Base-by-base conservation (phyloP, 1,140 invertebrate species). In the Nylanderia fulva region DNA sequence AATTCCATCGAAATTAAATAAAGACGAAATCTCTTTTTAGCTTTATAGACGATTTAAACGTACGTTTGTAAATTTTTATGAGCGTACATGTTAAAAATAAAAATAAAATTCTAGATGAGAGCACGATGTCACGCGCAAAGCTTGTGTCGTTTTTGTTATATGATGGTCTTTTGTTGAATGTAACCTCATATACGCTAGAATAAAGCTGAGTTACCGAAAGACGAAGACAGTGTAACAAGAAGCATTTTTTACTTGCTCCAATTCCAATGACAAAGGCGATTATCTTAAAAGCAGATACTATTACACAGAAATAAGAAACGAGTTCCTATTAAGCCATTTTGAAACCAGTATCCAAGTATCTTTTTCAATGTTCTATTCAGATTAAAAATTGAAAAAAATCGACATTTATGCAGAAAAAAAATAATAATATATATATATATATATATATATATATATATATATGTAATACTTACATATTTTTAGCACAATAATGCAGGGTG, bases 191-290 rank as follows among this genome's bases (percentile, higher is more conserved):
- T 71, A 48, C 15, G 36, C 66, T 42, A 21, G 42, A 8, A 18
- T 76, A 68, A 29, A 45, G 13, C 18, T 8, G 54, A 56, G 5
- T 21, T n/a, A 69, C 13, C 2, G 58, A 18, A 18, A 27, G 52
- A 60, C 48, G 29, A 42, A 64, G 39, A 52, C 21, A 77, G 0
- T 13, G 21, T 13, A 33, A 58, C 15, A 80, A 66, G 79, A 61
- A 76, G 45, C 60, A 64, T 66, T 58, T 52, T 71, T 82, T 82
- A 52, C 11, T 54, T 21, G 15, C 8, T 80, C 56, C 18, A 18
- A n/a, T 11, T 66, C 9, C 36, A 52, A 60, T 68, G 52, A 82
- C 83, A 88, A 85, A 85, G 75, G 45, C 75, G 75, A 88, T 88
- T 88, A 88, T 58, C 29, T 75, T 0, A 64, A 75, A 80, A 85